Percentiles rank a stretch among this genome's conserved stretches.
Conservation (phyloP, 2,797 vertebrate genomes). For the Steatocranus sp. region DNA sequence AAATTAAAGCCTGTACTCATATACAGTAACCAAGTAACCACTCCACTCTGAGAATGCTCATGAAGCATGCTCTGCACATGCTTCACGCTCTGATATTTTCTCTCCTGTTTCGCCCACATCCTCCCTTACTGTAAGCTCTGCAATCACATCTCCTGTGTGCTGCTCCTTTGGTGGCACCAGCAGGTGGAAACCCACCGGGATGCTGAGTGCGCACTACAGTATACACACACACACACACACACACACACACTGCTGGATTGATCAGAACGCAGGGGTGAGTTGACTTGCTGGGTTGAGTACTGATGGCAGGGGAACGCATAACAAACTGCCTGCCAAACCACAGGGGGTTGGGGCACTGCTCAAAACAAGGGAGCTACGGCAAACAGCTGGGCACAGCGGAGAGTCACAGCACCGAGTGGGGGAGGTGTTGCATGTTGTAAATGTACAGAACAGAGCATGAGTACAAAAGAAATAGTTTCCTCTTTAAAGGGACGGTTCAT, state of each 20-base stretch:
- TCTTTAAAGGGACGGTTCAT: neutral
- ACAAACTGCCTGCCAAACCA: slow-evolving; percentile 44
- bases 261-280: slow-evolving; percentile 45
- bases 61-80: slow-evolving; percentile 1
- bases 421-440: neutral
- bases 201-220: slow-evolving; percentile 42
- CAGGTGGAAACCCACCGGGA: slow-evolving; percentile 51
- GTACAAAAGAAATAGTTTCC: neutral
- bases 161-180: slow-evolving; percentile 51
- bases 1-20: slow-evolving; percentile 25
- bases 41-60: slow-evolving; percentile 10
- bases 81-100: slow-evolving; percentile 23
- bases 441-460: neutral
- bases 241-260: slow-evolving; percentile 12
- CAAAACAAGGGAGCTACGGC: slow-evolving; percentile 7
- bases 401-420: neutral
- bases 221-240: neutral
- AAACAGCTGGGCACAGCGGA: slow-evolving; percentile 29
- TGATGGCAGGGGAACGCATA: slow-evolving; percentile 39
- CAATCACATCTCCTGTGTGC: slow-evolving; percentile 55
- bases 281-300: slow-evolving; percentile 13
- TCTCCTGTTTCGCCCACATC: slow-evolving; percentile 33
- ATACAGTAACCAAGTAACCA: slow-evolving; percentile 33
- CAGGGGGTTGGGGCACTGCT: neutral
- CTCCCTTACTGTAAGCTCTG: slow-evolving; percentile 38